Evolutionary conservation across 2,113 vertebrate species (phyloP), one percentile per base, ranked within the genome.

Genomic region (Acanthisitta chloris): DNA sequence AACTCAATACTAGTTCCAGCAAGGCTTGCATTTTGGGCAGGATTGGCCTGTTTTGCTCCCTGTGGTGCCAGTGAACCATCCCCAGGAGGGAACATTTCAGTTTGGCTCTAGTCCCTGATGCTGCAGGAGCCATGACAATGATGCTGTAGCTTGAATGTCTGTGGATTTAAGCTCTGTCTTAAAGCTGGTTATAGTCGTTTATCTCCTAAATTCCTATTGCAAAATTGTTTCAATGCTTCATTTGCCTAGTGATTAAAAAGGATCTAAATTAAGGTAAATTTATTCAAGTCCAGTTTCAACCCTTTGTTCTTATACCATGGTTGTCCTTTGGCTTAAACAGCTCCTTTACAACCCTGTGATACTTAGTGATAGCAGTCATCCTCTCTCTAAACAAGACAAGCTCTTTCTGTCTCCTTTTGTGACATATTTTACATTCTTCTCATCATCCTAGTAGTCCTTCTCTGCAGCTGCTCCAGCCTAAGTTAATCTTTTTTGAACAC

Each of bases 401-500:
- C 71, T 87, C 94, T 89, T 89, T 87, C 72, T 84, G 25, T 59
- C 80, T 86, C 45, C 14, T 84, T 89, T 92, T 94, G 67, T 95
- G 69, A 58, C 31, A 81, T 73, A 67, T 84, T 94, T 97, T 94
- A 83, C 67, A 94, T 91, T 94, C 73, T 95, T 91, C 61, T 91
- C 86, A 86, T 89, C 81, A 85, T 92, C 57, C 59, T 78, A 45
- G 80, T 91, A 96, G 95, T 89, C 81, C 77, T 94, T 31, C 76
- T 86, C 83, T 96, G 93, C 95, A 96, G 95, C 91, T 95, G 94
- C 54, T 96, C 48, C 61, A 89, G 83, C 83, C 91, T 43, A 67
- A 95, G 77, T 95, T 94, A 94, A 94, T 94, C 94, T 94, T 93
- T 91, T 91, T 83, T 94, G 88, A 96, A 95, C 92, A 94, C 73